Conservation (phyloP, 2,113 vertebrate genomes). For the Scatophagus argus region DNA sequence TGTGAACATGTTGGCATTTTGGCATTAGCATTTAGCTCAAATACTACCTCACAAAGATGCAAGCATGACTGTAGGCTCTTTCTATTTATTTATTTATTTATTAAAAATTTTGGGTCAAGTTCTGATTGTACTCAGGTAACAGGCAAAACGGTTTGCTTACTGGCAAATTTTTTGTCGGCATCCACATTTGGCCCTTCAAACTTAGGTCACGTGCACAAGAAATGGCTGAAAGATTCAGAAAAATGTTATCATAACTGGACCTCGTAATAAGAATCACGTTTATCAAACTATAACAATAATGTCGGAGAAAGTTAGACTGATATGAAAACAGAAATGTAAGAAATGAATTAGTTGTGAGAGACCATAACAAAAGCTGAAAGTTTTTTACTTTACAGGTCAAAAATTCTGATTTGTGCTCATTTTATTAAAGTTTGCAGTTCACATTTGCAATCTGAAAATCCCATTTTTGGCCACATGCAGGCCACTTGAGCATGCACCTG, state of each 20-base stretch:
- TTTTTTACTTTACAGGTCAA: not conserved
- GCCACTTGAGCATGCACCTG: conserved; percentile 45
- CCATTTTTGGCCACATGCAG: not conserved
- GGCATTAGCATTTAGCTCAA: not conserved
- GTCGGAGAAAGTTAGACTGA: too few relatives aligned
- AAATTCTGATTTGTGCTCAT: conserved; percentile 5
- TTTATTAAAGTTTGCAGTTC: conserved; percentile 7
- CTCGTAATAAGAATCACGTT: not conserved
- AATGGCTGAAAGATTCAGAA: not conserved
- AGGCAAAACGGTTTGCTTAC: not conserved
- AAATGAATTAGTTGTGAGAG: too few relatives aligned
- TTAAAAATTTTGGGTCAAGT: not conserved
- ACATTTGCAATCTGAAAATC: conserved; percentile 16
- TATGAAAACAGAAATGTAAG: too few relatives aligned
- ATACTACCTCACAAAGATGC: not conserved
- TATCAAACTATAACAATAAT: too few relatives aligned
- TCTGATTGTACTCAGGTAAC: not conserved
- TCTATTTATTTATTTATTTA: not conserved
- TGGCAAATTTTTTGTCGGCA: not conserved
- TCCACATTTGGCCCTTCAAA: not conserved
- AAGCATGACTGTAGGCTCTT: not conserved
- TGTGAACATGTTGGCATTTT: not conserved
- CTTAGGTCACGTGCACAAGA: too few relatives aligned
- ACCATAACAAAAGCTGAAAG: not conserved
- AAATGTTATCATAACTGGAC: not conserved